Percentiles rank a stretch among this genome's conserved stretches.
These are phyloP conservation scores for Chrysogorgia sp. DNA, from an alignment of 92 coral and sea anemone species.

Conservation along the genomic window DNA sequence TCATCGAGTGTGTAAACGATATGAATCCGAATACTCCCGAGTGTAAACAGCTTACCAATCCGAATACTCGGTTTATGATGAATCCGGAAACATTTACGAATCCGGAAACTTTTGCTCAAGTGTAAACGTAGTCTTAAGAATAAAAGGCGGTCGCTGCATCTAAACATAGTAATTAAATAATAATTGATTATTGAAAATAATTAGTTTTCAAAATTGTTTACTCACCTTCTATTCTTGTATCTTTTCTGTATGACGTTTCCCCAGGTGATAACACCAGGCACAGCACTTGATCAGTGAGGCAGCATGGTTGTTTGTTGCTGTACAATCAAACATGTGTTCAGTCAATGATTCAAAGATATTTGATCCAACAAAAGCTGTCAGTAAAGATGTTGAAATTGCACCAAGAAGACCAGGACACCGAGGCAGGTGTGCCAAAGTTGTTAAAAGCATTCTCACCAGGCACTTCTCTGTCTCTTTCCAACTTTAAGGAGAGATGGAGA, in stretches of 20 bases:
- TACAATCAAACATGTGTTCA: slow-evolving; percentile 24
- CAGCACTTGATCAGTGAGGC: slow-evolving; percentile 12
- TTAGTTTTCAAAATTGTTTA: slow-evolving; percentile 1
- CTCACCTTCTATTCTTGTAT: background rate
- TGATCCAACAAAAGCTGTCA: background rate
- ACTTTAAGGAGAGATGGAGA: background rate
- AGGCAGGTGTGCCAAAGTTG: background rate
- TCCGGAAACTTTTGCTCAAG: too few relatives aligned
- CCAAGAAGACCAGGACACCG: background rate
- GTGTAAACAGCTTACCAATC: too few relatives aligned
- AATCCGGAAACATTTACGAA: too few relatives aligned
- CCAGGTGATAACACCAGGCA: slow-evolving; percentile 1
- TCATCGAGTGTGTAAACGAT: too few relatives aligned
- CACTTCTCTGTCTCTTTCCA: slow-evolving; percentile 4
- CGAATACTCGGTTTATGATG: too few relatives aligned
- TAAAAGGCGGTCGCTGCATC: too few relatives aligned
- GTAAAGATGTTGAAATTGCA: slow-evolving; percentile 3
- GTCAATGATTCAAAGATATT: slow-evolving; percentile 1
- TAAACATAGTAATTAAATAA: too few relatives aligned
- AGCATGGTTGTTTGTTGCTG: slow-evolving; percentile 10
- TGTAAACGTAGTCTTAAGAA: too few relatives aligned
- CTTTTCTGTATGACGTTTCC: background rate
- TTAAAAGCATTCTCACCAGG: slow-evolving; percentile 2
- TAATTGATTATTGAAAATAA: slow-evolving; percentile 10
- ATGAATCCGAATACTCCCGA: too few relatives aligned